Conservation (phyloP, 2,113 vertebrate genomes). For the Rhynchopsitta pachyrhyncha region DNA sequence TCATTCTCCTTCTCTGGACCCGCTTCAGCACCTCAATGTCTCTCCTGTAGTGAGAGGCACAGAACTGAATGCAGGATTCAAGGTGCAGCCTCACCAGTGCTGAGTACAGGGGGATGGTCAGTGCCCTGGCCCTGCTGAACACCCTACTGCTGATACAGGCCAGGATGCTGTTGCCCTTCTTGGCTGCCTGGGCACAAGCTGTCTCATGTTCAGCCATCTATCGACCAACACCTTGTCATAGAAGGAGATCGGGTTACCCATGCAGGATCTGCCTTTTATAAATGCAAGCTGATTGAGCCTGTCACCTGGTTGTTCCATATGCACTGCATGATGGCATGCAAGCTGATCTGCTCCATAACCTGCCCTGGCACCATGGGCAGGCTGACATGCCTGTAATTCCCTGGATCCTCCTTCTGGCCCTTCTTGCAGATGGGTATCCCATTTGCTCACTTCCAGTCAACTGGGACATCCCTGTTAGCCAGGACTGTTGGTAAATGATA, state of each 20-base stretch:
- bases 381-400: not conserved
- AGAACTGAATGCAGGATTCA: not conserved
- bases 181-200: not conserved
- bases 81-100: not conserved
- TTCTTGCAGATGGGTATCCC: not conserved
- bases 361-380: not conserved
- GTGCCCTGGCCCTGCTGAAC: not conserved
- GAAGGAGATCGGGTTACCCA: not conserved
- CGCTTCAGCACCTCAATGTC: not conserved
- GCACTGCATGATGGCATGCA: not conserved
- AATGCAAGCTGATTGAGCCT: not conserved
- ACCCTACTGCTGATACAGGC: not conserved
- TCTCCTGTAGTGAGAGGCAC: not conserved
- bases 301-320: not conserved
- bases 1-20: not conserved
- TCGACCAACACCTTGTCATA: not conserved
- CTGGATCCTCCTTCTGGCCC: not conserved
- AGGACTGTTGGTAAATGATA: not conserved
- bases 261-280: not conserved
- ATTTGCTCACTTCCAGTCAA: not conserved
- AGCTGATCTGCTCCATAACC: not conserved
- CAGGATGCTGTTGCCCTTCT: not conserved
- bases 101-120: rapidly evolving
- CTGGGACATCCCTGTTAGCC: not conserved
- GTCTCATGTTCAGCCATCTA: not conserved